Evolutionary conservation across 2,888 invertebrate species (phyloP), one percentile per base, ranked within the genome.

Genomic region (Antitype chi): DNA sequence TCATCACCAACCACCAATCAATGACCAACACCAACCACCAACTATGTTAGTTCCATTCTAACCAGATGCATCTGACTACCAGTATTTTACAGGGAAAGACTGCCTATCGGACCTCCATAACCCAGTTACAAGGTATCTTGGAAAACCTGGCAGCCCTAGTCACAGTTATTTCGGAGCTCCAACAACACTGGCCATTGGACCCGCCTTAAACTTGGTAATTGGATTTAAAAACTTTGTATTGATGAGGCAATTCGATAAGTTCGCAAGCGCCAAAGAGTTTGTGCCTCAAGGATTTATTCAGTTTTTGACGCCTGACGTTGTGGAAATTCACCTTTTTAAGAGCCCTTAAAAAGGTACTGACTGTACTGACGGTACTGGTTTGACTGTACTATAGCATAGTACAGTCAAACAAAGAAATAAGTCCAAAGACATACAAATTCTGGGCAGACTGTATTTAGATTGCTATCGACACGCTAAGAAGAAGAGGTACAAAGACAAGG

Each of bases 171-270:
- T 72, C 52, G 64, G 38, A 62, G 85, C 43, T 80, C 86, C 49
- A 63, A 25, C 25, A 64, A 80, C 52, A 68, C 78, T 85, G 83
- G 88, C 59, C 60, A 71, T 43, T 13, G 55, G 60, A 62, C 60
- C 74, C 81, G 82, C 84, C 70, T 72, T 59, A 77, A 88, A 88
- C 89, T 88, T 87, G 23, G 82, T 88, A 88, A 88, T 88, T 88
- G 89, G 88, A 87, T 88, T 87, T 85, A 78, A 78, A 87, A 88
- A 87, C 85, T 88, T 87, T 62, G 76, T 85, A 87, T 88, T 88
- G 88, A 88, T 88, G 86, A 86, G 80, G 80, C 80, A 66, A 78
- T 87, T 68, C 83, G 81, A 79, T 81, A 85, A 86, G 75, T 85
- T 85, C 64, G 67, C 72, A 0, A 70, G 74, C 70, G 72, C 75